Base-by-base conservation (phyloP, 1,140 invertebrate genomes). In the Calephelis nemesis region DNA sequence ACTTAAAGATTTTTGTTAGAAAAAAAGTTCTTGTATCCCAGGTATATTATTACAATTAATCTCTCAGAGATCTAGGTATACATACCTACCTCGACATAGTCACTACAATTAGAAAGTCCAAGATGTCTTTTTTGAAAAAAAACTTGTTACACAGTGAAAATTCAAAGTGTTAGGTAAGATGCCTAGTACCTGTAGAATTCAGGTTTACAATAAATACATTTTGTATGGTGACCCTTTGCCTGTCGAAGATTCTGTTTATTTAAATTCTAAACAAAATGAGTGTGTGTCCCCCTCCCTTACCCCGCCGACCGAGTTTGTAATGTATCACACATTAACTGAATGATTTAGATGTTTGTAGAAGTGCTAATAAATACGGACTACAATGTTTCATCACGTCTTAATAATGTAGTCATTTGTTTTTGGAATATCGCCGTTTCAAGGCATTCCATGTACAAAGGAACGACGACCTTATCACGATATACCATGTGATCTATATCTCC, bases 311-410 rank as follows among this genome's bases (percentile, higher is more conserved):
- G 30, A 54, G 13, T 9, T 15, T 58, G 15, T 60, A 10, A 66
- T 68, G 62, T 67, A 65, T 71, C 69, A 66, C 62, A 76, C 74
- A 72, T 71, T 77, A 74, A 65, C 45, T 47, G 40, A 73, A 70
- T 75, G 62, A 76, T 74, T 70, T 60, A 65, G 50, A 64, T 50
- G 58, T 65, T 63, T 50, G 49, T 67, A 65, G 60, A 70, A 68
- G 64, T 68, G 77, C 47, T 80, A 81, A 81, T 68, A 64, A 71
- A 45, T 48, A 66, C 69, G 74, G 69, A 58, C 52, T 72, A 73
- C 60, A 15, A 12, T 52, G 75, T 78, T 79, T 77, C 75, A 71
- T 78, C 80, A 80, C 75, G 69, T 75, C 71, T 75, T 67, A 75
- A 77, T 77, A 74, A 78, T 77, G 74, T 68, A 66, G 70, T 64